A percentile compares a stretch with the other conserved stretches of the same genome.
Evolutionary conservation across 2,113 vertebrate genomes (phyloP).

Genomic region (Tricholaema leucomelas): DNA sequence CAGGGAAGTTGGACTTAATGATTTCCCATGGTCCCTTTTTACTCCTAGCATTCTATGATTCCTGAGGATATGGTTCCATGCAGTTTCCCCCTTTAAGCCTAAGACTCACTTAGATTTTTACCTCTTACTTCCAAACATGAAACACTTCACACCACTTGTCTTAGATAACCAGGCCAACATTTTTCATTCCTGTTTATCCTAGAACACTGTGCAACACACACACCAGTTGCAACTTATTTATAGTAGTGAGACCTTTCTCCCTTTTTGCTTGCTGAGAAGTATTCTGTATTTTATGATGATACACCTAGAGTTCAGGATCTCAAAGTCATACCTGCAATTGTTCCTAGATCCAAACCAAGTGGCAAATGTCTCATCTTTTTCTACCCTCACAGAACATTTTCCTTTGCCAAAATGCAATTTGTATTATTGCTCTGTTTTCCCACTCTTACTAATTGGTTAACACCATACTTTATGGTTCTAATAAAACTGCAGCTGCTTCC

Average conservation of each 20-base stretch:
- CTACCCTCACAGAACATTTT: not conserved
- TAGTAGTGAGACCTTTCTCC: not conserved
- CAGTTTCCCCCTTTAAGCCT: not conserved
- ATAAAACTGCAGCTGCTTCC: constrained; percentile 55
- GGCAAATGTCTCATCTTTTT: not conserved
- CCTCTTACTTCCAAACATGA: not conserved
- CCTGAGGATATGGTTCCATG: not conserved
- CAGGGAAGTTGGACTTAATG: too few species aligned
- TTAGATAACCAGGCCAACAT: not conserved
- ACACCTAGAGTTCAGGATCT: not conserved
- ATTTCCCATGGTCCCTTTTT: too few species aligned
- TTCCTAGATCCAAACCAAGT: not conserved
- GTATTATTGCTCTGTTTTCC: not conserved
- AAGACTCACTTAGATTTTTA: not conserved
- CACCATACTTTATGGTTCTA: constrained; percentile 8
- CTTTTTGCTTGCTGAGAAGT: not conserved
- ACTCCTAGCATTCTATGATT: too few species aligned
- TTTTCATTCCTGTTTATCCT: not conserved
- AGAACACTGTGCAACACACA: not conserved
- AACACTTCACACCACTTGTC: not conserved
- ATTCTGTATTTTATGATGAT: not conserved
- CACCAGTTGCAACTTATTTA: not conserved
- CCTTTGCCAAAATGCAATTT: constrained; percentile 2
- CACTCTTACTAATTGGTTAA: constrained; percentile 27
- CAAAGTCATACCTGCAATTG: not conserved